Percentiles rank a stretch among this genome's conserved stretches.
Conservation (phyloP, 2,888 invertebrate genomes). For the Geophilus truncorum region DNA sequence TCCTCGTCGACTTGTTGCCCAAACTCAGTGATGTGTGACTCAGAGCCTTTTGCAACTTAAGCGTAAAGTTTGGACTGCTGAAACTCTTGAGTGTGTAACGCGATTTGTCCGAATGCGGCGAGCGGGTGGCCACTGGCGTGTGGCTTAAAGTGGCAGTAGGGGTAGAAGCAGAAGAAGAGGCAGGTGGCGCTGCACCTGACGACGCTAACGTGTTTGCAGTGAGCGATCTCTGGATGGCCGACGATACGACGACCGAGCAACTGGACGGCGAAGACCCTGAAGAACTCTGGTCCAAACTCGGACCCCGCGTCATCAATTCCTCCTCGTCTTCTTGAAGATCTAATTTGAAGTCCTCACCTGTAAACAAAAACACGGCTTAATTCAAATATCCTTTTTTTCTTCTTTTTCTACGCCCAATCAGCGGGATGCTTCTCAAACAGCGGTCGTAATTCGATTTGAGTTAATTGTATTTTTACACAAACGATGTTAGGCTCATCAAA, state of each 20-base stretch:
- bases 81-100: conserved; percentile 37
- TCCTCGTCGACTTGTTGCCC: conserved; percentile 29
- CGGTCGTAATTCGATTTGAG: not conserved
- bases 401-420: not conserved
- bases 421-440: not conserved
- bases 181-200: not conserved
- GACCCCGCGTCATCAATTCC: conserved; percentile 22
- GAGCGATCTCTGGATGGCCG: conserved; percentile 34
- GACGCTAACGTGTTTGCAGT: conserved; percentile 34
- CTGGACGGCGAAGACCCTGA: conserved; percentile 37
- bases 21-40: conserved; percentile 37
- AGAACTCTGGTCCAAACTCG: conserved; percentile 32
- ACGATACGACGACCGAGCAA: conserved; percentile 34
- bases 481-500: not conserved
- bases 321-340: conserved; percentile 31
- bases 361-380: not conserved
- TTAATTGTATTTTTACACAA: conserved; percentile 12
- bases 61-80: conserved; percentile 38
- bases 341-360: conserved; percentile 35
- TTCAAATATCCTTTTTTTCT: not conserved
- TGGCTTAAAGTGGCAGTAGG: conserved; percentile 13
- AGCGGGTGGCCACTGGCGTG: conserved; percentile 6
- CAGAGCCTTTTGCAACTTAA: conserved; percentile 37
- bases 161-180: not conserved
- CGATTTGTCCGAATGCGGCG: conserved; percentile 35